These are phyloP conservation scores for Tortrix viridana DNA, from an alignment of 2,888 invertebrate species.

Conservation along the genomic window DNA sequence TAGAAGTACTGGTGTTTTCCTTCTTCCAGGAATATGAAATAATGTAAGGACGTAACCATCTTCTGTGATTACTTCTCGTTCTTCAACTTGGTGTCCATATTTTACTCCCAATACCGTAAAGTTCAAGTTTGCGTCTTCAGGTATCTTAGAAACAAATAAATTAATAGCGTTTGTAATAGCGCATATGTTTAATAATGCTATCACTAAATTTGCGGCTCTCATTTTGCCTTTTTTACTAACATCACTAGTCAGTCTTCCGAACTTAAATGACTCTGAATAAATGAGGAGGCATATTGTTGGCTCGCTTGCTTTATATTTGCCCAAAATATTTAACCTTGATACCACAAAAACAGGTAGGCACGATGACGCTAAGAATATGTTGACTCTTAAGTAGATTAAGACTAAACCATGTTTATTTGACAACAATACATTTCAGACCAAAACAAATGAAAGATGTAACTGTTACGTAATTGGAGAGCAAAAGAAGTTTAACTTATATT, in stretches of 20 bases:
- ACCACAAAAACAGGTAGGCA: background rate
- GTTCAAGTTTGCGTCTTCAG: slow-evolving; percentile 22
- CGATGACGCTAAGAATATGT: too few relatives aligned
- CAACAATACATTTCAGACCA: too few relatives aligned
- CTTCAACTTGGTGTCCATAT: slow-evolving; percentile 28
- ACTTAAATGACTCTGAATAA: background rate
- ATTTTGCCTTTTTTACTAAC: background rate
- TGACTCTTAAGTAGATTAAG: too few relatives aligned
- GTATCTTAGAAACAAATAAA: background rate
- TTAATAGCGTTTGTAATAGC: background rate
- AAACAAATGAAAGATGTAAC: too few relatives aligned
- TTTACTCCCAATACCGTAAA: slow-evolving; percentile 22
- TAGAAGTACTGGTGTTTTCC: slow-evolving; percentile 49
- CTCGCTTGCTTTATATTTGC: background rate
- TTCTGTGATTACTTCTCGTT: slow-evolving; percentile 27
- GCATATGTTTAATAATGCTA: background rate
- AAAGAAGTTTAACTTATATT: too few relatives aligned
- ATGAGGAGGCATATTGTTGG: background rate
- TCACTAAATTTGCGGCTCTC: background rate
- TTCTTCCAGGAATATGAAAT: slow-evolving; percentile 27
- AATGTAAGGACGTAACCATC: slow-evolving; percentile 27
- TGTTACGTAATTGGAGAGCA: too few relatives aligned
- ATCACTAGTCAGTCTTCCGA: background rate
- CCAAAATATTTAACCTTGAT: background rate
- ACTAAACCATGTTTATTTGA: too few relatives aligned